phyloP scores from a whole-genome alignment of 2,888 invertebrate genomes.

The Apantesis nais region DNA sequence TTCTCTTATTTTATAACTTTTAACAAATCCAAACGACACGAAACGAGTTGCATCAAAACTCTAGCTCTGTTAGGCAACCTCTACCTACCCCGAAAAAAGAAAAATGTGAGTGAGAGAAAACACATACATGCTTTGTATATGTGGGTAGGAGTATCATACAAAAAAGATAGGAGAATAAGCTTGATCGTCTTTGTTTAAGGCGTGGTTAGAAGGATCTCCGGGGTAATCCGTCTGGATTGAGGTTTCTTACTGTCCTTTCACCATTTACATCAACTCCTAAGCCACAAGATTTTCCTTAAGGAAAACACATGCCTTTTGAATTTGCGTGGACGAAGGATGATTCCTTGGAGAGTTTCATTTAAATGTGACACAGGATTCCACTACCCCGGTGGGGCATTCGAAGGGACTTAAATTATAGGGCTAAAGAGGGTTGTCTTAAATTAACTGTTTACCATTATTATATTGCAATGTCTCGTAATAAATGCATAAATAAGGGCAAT shows the following conservation, averaged over 20 bases:
- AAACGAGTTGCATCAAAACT: no score
- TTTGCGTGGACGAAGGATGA: constrained; percentile 2
- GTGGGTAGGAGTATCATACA: neutral
- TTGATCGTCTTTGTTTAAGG: neutral
- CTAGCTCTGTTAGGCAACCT: no score
- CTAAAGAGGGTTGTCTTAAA: neutral
- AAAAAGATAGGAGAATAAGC: neutral
- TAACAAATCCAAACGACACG: no score
- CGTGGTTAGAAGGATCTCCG: neutral
- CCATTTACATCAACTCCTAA: constrained; percentile 8
- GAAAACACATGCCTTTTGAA: constrained; percentile 6
- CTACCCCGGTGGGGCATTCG: constrained; percentile 7
- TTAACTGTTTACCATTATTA: neutral
- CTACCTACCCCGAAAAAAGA: neutral
- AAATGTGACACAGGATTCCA: neutral
- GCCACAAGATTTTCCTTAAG: neutral
- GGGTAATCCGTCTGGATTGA: constrained; percentile 10
- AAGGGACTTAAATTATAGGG: neutral
- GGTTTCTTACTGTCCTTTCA: constrained; percentile 7
- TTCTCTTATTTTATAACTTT: no score
- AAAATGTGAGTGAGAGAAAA: neutral
- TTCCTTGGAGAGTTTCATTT: constrained; percentile 9
- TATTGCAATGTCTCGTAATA: neutral
- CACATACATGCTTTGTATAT: neutral
- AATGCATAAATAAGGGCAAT: no score